A percentile compares a stretch with the other conserved stretches of the same genome.
phyloP scores from a whole-genome alignment of 2,888 invertebrate genomes.

The Microplitis manilae region DNA sequence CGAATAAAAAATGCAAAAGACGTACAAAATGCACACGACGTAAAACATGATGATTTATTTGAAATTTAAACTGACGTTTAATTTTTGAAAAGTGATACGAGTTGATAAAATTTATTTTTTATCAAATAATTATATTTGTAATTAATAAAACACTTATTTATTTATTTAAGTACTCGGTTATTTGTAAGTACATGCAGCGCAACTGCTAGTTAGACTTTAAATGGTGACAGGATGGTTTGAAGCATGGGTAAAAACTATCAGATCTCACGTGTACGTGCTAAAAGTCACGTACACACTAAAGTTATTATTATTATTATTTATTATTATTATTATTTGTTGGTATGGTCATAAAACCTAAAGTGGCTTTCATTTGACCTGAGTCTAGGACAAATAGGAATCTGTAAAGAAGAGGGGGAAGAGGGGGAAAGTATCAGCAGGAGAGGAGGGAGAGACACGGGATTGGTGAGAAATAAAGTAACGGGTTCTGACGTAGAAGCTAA shows the following conservation, averaged over 20 bases:
- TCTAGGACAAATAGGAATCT: not conserved
- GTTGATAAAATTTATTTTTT: not conserved
- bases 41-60: not conserved
- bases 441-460: no score
- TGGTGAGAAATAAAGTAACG: no score
- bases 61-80: not conserved
- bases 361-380: not conserved
- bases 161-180: not conserved
- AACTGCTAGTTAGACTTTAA: not conserved
- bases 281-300: not conserved
- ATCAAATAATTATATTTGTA: not conserved
- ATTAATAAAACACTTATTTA: not conserved
- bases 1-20: not conserved
- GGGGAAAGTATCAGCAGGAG: no score
- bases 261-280: not conserved
- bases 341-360: not conserved
- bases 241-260: not conserved
- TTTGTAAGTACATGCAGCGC: not conserved
- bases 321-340: not conserved
- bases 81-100: not conserved
- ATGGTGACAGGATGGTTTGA: not conserved
- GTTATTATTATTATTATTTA: not conserved
- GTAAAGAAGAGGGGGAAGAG: no score
- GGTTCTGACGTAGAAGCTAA: no score
- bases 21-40: not conserved